phyloP scores from a whole-genome alignment of 2,888 invertebrate genomes.

The Epinotia demarniana region DNA sequence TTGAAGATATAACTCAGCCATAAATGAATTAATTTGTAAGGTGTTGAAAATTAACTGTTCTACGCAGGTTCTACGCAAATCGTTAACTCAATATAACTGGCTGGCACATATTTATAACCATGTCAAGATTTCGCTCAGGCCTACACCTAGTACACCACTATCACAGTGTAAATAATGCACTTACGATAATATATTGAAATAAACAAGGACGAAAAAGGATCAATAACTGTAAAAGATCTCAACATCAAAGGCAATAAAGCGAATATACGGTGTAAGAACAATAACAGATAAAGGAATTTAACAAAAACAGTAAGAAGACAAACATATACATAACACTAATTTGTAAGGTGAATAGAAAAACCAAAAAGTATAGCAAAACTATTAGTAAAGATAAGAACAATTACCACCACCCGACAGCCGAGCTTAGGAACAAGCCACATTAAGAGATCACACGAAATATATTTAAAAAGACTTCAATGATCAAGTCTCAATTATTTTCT shows the following conservation, averaged over 20 bases:
- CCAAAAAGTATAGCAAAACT: slow-evolving; percentile 21
- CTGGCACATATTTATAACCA: slow-evolving; percentile 58
- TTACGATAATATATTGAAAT: slow-evolving; percentile 72
- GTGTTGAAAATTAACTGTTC: not conserved
- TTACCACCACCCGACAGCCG: slow-evolving; percentile 4
- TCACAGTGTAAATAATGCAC: slow-evolving; percentile 85
- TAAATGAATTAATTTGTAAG: not conserved
- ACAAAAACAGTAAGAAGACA: slow-evolving; percentile 45
- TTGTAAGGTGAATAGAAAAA: slow-evolving; percentile 25
- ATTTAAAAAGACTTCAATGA: slow-evolving; percentile 15
- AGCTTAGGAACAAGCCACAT: slow-evolving; percentile 27
- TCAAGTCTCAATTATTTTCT: not conserved
- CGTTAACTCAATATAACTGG: slow-evolving; percentile 13
- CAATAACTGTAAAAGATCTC: slow-evolving; percentile 56
- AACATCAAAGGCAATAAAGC: slow-evolving; percentile 54
- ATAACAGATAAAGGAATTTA: slow-evolving; percentile 55
- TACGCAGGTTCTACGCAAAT: not conserved
- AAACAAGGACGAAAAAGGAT: slow-evolving; percentile 64
- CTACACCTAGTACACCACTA: slow-evolving; percentile 79
- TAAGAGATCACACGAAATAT: slow-evolving; percentile 31
- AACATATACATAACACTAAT: slow-evolving; percentile 42
- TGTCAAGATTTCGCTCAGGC: slow-evolving; percentile 76
- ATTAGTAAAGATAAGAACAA: slow-evolving; percentile 10
- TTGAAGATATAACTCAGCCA: not conserved
- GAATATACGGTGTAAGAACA: slow-evolving; percentile 57